Conservation (phyloP, 2,888 invertebrate genomes). For the Limnephilus marmoratus region DNA sequence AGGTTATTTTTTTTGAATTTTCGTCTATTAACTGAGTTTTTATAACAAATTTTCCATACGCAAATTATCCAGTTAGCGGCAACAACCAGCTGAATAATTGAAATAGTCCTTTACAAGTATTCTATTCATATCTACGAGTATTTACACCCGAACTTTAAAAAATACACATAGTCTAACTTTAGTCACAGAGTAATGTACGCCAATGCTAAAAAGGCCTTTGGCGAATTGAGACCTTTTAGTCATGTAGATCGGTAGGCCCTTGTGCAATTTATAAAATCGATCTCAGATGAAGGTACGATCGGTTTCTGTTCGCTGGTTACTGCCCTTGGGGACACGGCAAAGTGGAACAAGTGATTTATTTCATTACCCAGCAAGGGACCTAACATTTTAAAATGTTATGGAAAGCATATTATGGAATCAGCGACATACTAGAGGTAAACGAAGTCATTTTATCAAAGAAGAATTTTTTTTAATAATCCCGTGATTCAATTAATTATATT, state of each 20-base stretch:
- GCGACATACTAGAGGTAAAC: not conserved
- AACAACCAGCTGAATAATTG: too few relatives aligned
- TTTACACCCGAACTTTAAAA: too few relatives aligned
- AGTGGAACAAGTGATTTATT: not conserved
- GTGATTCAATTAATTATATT: too few relatives aligned
- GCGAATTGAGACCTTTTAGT: not conserved
- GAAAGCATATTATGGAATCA: not conserved
- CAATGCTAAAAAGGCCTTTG: not conserved
- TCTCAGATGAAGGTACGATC: not conserved
- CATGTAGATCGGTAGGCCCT: not conserved
- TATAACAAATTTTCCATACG: too few relatives aligned
- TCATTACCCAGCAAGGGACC: not conserved
- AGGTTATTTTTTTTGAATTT: too few relatives aligned
- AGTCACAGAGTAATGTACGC: too few relatives aligned
- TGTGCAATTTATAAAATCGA: constrained; percentile 2
- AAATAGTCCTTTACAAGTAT: too few relatives aligned
- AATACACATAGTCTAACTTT: too few relatives aligned
- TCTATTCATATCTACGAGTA: too few relatives aligned
- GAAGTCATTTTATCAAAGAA: not conserved
- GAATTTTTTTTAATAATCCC: too few relatives aligned
- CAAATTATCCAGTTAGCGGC: too few relatives aligned
- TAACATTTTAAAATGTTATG: not conserved
- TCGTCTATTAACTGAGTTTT: too few relatives aligned
- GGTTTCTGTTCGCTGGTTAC: not conserved
- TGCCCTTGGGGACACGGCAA: not conserved